Evolutionary conservation across 2,888 invertebrate species (phyloP).

Genomic region (Lissonota sp.): DNA sequence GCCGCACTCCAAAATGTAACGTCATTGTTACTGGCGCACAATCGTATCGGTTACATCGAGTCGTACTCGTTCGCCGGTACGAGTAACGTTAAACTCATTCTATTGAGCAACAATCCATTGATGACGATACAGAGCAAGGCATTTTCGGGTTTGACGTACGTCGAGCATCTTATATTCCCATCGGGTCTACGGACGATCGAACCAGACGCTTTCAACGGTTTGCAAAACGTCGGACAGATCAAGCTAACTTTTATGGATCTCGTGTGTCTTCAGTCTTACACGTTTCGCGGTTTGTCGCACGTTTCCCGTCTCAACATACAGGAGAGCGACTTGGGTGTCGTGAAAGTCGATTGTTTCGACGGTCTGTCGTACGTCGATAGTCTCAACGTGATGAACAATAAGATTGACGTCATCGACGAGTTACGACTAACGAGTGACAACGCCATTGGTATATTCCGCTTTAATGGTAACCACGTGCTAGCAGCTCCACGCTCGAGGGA

Average conservation of each 20-base stretch:
- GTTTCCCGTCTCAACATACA: conserved; percentile 91
- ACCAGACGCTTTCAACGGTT: conserved; percentile 91
- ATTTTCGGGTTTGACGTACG: conserved; percentile 93
- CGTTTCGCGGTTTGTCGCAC: conserved; percentile 91
- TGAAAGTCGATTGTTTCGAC: conserved; percentile 90
- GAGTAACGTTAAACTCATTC: conserved; percentile 91
- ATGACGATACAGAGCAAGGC: conserved; percentile 92
- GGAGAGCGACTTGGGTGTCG: conserved; percentile 92
- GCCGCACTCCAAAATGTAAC: conserved; percentile 93
- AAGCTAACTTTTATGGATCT: conserved; percentile 94
- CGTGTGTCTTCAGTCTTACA: conserved; percentile 88
- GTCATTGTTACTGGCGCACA: conserved; percentile 88
- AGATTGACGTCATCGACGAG: conserved; percentile 92
- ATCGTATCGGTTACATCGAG: conserved; percentile 89
- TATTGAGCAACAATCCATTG: conserved; percentile 93
- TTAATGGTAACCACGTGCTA: conserved; percentile 93
- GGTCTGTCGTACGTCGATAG: conserved; percentile 90
- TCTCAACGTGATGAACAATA: conserved; percentile 92
- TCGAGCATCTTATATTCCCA: conserved; percentile 93
- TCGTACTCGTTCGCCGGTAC: conserved; percentile 95
- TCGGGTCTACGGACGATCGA: conserved; percentile 91
- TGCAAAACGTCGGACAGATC: conserved; percentile 92
- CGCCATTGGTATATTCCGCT: conserved; percentile 89
- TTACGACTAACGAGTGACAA: conserved; percentile 89
- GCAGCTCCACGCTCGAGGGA: conserved; percentile 90